Evolutionary conservation across 2,113 vertebrate species (phyloP).

Genomic region (Cathartes aura): DNA sequence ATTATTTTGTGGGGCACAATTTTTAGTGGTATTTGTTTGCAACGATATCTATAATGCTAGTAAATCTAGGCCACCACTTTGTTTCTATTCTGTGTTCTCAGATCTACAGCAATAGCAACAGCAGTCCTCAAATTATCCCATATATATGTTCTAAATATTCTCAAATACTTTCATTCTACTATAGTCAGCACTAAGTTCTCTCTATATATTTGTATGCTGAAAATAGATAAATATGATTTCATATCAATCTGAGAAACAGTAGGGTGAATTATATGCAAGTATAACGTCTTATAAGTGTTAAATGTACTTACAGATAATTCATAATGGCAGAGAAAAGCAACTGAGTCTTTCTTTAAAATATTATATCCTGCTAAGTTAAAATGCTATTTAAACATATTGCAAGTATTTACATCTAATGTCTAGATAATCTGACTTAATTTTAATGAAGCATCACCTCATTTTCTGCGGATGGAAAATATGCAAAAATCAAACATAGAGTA

Average conservation of each 20-base stretch:
- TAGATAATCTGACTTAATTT: not conserved
- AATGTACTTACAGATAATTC: not conserved
- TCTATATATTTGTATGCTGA: not conserved
- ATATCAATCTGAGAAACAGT: not conserved
- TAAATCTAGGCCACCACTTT: not conserved
- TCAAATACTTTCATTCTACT: not conserved
- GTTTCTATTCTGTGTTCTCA: not conserved
- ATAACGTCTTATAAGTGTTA: not conserved
- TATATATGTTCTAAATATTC: not conserved
- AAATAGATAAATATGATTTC: not conserved
- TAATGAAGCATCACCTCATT: conserved; percentile 9
- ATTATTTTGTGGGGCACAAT: not conserved
- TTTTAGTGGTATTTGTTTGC: not conserved
- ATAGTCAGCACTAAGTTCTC: not conserved
- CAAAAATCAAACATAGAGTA: not conserved
- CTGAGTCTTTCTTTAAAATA: not conserved
- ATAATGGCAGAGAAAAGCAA: not conserved
- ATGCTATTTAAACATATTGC: not conserved
- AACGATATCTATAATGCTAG: not conserved
- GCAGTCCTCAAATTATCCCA: not conserved
- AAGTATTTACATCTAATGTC: not conserved
- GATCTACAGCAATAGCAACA: not conserved
- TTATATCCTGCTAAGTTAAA: not conserved
- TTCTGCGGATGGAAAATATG: not conserved
- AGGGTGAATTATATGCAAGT: not conserved